Percentiles rank a stretch among this genome's conserved stretches.
phyloP scores from a whole-genome alignment of 2,888 invertebrate genomes.

The Cheilosia scutellata region DNA sequence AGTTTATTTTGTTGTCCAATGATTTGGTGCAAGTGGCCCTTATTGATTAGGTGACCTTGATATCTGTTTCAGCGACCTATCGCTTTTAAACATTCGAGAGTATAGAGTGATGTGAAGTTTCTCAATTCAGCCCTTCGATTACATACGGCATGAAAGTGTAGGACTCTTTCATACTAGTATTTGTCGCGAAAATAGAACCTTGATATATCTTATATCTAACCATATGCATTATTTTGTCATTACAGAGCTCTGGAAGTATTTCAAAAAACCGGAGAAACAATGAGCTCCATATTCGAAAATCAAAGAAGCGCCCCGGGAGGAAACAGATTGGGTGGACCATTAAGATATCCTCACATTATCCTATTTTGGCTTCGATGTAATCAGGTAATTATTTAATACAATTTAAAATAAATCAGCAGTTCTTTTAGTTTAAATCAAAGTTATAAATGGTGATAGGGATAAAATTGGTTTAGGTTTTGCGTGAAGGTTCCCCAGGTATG shows the following conservation, averaged over 20 bases:
- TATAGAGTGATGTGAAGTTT: not conserved
- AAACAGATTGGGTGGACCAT: constrained; percentile 88
- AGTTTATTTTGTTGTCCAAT: no score
- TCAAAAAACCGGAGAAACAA: constrained; percentile 80
- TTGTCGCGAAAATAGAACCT: not conserved
- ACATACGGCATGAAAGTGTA: not conserved
- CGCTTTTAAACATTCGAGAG: not conserved
- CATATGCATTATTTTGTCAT: constrained; percentile 14
- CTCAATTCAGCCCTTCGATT: not conserved
- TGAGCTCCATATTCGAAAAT: constrained; percentile 80
- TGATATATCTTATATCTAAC: not conserved
- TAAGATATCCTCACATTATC: constrained; percentile 90
- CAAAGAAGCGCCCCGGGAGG: constrained; percentile 85
- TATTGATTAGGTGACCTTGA: no score
- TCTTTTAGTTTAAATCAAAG: not conserved
- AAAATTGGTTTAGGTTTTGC: no score
- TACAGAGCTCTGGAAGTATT: constrained; percentile 82
- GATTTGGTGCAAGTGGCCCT: no score
- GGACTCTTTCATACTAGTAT: not conserved
- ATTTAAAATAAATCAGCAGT: not conserved
- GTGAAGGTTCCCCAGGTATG: no score
- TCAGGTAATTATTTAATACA: constrained; percentile 85
- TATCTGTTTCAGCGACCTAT: no score
- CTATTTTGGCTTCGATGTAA: constrained; percentile 95
- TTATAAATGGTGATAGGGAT: no score